phyloP scores from a whole-genome alignment of 1,140 invertebrate genomes.

The Bombus breviceps region DNA sequence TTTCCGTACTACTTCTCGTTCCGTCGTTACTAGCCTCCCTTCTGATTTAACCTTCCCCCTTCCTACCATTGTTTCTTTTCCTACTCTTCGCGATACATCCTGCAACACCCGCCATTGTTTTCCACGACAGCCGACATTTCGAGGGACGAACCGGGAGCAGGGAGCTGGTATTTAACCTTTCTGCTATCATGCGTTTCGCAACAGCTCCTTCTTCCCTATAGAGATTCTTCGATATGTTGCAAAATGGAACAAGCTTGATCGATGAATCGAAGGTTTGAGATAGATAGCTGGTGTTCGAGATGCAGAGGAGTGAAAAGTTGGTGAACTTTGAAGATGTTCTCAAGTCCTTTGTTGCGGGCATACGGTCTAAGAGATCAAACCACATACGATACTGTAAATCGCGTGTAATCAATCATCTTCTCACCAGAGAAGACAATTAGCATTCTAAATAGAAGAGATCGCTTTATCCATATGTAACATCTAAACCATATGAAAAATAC shows the following conservation, averaged over 20 bases:
- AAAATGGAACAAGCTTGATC: neutral
- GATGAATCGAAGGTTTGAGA: too few relatives aligned
- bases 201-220: too few relatives aligned
- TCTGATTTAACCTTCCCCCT: neutral
- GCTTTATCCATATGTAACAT: neutral
- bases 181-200: neutral
- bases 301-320: too few relatives aligned
- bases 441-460: neutral
- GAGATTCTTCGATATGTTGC: neutral
- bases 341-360: too few relatives aligned
- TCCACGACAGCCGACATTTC: neutral
- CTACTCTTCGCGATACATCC: conserved; percentile 34
- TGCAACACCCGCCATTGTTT: conserved; percentile 45
- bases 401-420: neutral
- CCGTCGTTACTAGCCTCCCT: neutral
- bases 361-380: too few relatives aligned
- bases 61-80: conserved; percentile 21
- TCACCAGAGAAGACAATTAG: neutral
- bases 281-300: too few relatives aligned
- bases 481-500: neutral
- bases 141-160: neutral
- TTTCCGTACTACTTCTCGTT: conserved; percentile 16
- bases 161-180: conserved; percentile 15
- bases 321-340: too few relatives aligned
- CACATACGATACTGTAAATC: neutral